Conservation (phyloP, 2,797 vertebrate genomes). For the Channa striata region DNA sequence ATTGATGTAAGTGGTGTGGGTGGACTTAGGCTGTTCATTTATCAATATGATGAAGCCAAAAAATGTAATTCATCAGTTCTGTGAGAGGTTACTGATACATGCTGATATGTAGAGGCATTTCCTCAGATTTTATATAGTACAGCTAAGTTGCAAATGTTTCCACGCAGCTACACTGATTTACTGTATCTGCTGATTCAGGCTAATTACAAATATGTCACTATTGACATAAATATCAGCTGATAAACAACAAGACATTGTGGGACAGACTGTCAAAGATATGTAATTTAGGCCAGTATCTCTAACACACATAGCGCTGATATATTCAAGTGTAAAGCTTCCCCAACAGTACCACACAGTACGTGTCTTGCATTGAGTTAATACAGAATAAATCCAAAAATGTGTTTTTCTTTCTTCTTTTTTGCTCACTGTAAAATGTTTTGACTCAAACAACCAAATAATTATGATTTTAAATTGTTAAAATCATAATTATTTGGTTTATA, state of each 20-base stretch:
- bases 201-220: not conserved
- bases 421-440: too few species aligned
- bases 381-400: too few species aligned
- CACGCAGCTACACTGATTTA: not conserved
- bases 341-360: not conserved
- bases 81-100: not conserved
- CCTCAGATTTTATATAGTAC: not conserved
- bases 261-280: not conserved
- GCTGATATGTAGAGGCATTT: not conserved
- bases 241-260: not conserved
- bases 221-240: not conserved
- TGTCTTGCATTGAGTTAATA: not conserved
- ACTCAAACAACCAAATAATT: not conserved
- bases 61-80: constrained; percentile 13
- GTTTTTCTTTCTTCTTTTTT: too few species aligned
- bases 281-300: not conserved
- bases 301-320: not conserved
- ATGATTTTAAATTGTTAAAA: too few species aligned
- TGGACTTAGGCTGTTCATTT: constrained; percentile 21
- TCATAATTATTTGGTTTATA: too few species aligned
- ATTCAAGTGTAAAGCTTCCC: not conserved
- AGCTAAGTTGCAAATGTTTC: not conserved
- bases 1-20: constrained; percentile 37
- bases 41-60: constrained; percentile 27
- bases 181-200: constrained; percentile 2